Evolutionary conservation across 2,888 invertebrate species (phyloP).

Genomic region (Boloria euphrosyne): DNA sequence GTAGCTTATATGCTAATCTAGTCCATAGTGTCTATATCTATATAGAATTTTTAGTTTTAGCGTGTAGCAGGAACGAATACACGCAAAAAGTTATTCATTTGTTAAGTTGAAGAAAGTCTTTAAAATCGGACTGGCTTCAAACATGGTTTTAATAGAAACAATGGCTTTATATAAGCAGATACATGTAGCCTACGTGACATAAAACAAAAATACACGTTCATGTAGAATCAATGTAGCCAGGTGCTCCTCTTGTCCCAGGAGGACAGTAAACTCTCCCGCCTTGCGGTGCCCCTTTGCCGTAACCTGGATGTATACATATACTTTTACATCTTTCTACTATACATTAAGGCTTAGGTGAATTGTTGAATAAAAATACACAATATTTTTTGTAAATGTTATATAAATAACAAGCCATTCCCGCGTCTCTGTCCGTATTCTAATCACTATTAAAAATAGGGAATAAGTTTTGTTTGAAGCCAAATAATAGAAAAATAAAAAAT

Average conservation of each 20-base stretch:
- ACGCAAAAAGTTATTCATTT: too few relatives aligned
- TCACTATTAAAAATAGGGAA: too few relatives aligned
- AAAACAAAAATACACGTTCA: slow-evolving; percentile 42
- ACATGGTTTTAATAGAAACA: slow-evolving; percentile 12
- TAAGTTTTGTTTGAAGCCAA: too few relatives aligned
- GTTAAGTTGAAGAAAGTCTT: too few relatives aligned
- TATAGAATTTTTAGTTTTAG: too few relatives aligned
- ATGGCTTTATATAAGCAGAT: slow-evolving; percentile 36
- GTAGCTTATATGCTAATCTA: too few relatives aligned
- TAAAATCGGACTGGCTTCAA: too few relatives aligned
- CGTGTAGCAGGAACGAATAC: too few relatives aligned
- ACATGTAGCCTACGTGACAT: slow-evolving; percentile 18
- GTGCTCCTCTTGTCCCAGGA: slow-evolving; percentile 56
- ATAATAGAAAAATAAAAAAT: too few relatives aligned
- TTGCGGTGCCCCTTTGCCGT: slow-evolving; percentile 46
- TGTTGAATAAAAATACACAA: slow-evolving; percentile 10
- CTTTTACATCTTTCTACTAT: slow-evolving; percentile 23
- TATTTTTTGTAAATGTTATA: neutral
- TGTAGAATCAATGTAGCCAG: slow-evolving; percentile 58
- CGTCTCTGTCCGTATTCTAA: too few relatives aligned
- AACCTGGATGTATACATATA: slow-evolving; percentile 40
- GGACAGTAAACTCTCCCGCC: slow-evolving; percentile 57
- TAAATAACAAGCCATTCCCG: too few relatives aligned
- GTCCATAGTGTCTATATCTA: too few relatives aligned
- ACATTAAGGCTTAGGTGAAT: slow-evolving; percentile 12